These are phyloP conservation scores for Drosophila greeni DNA, from an alignment of 2,888 invertebrate genomes.

Conservation along the genomic window DNA sequence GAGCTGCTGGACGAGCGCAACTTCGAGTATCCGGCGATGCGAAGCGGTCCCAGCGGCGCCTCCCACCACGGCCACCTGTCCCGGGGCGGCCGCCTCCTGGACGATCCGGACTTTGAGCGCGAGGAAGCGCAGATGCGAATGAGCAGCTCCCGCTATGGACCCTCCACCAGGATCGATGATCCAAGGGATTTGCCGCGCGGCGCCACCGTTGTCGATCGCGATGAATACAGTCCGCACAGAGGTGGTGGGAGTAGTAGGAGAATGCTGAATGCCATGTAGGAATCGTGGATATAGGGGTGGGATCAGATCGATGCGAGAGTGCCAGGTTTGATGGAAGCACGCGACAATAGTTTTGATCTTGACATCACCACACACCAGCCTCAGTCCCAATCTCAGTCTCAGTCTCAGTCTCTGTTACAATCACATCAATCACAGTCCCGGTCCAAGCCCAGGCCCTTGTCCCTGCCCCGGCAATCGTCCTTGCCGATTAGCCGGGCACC, in stretches of 20 bases:
- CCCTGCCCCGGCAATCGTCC: conserved; percentile 39
- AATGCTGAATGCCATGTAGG: conserved; percentile 80
- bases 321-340: conserved; percentile 71
- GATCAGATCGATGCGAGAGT: conserved; percentile 79
- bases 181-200: conserved; percentile 76
- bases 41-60: conserved; percentile 71
- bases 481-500: conserved; percentile 25
- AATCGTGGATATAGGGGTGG: conserved; percentile 80
- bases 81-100: conserved; percentile 73
- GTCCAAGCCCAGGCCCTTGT: conserved; percentile 28
- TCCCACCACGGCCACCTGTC: conserved; percentile 67
- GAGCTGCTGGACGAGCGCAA: conserved; percentile 78
- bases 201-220: conserved; percentile 77
- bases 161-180: conserved; percentile 70
- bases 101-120: conserved; percentile 77
- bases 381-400: conserved; percentile 22
- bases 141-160: conserved; percentile 62
- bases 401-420: conserved; percentile 35
- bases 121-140: conserved; percentile 72
- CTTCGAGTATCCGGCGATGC: conserved; percentile 77
- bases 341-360: conserved; percentile 73
- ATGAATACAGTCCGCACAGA: conserved; percentile 80
- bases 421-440: conserved; percentile 33
- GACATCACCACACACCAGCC: conserved; percentile 58
- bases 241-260: conserved; percentile 80